These are phyloP conservation scores for Trematocara macrostoma DNA, from an alignment of 2,113 vertebrate species.

Conservation along the genomic window DNA sequence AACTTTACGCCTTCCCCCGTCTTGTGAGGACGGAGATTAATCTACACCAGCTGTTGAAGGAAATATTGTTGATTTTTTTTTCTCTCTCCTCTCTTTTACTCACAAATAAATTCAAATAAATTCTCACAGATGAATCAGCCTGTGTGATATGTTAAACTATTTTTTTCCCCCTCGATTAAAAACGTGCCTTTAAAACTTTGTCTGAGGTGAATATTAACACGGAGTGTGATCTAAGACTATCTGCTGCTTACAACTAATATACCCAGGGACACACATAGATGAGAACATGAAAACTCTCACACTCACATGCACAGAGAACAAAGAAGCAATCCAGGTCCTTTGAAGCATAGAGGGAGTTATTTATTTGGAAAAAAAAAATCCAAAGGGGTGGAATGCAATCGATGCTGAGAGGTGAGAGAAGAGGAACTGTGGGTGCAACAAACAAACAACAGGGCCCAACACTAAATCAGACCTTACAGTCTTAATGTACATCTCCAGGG, in stretches of 20 bases:
- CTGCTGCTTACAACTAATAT: constrained; percentile 10
- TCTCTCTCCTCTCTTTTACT: neutral
- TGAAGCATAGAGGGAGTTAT: neutral
- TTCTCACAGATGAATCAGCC: neutral
- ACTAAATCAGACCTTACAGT: constrained; percentile 45
- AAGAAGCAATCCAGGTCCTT: neutral
- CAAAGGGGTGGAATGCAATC: constrained; percentile 24
- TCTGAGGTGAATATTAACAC: neutral
- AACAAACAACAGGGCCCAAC: constrained; percentile 11
- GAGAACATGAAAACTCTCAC: neutral
- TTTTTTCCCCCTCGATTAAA: neutral
- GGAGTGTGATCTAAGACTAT: neutral
- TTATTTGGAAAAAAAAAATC: neutral
- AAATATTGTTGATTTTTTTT: constrained; percentile 17
- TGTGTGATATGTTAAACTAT: neutral
- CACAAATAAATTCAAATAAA: constrained; percentile 16
- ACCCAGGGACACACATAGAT: neutral
- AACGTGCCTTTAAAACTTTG: neutral
- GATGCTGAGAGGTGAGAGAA: constrained; percentile 21
- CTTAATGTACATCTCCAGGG: constrained; percentile 42
- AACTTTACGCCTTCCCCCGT: constrained; percentile 20
- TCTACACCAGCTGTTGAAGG: constrained; percentile 49
- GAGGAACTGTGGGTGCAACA: constrained; percentile 17
- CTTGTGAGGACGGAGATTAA: constrained; percentile 46
- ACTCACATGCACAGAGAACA: neutral